Evolutionary conservation across 2,113 vertebrate species (phyloP).

Genomic region (Todiramphus chloris): DNA sequence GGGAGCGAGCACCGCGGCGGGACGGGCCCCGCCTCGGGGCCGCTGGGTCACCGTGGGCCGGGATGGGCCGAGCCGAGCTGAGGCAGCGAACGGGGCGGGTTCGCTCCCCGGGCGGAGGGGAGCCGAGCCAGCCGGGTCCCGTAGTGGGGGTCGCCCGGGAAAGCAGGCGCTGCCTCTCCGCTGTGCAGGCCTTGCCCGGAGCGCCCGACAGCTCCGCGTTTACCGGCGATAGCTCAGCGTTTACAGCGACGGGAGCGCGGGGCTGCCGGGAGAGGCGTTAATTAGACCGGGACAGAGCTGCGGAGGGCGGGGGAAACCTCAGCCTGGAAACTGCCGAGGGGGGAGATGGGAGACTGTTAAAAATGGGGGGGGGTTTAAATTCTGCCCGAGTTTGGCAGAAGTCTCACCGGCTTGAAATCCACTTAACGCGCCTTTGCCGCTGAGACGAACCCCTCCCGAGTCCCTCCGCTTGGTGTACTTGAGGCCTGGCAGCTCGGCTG

Average conservation of each 20-base stretch:
- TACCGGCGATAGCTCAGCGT: neutral
- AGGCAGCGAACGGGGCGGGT: neutral
- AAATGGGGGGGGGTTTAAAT: neutral
- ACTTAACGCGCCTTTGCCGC: accelerated
- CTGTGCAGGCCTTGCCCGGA: neutral
- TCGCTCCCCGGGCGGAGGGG: neutral
- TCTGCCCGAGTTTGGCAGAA: neutral
- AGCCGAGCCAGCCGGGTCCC: neutral
- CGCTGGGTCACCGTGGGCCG: neutral
- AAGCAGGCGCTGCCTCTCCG: neutral
- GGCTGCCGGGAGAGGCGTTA: neutral
- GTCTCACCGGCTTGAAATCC: accelerated
- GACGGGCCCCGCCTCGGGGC: neutral
- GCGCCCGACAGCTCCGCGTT: neutral
- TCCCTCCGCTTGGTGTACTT: accelerated
- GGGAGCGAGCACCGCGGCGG: neutral
- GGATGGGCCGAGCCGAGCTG: neutral
- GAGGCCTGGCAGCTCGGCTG: accelerated
- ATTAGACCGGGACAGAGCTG: neutral
- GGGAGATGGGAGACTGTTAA: accelerated
- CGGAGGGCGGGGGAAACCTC: neutral
- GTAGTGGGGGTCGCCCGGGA: neutral
- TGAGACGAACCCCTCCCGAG: neutral
- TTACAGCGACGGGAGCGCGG: neutral
- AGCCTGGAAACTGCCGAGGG: accelerated